Percentiles rank a stretch among this genome's conserved stretches.
Evolutionary conservation across 2,888 invertebrate species (phyloP).

Genomic region (Meandrusa payeni): DNA sequence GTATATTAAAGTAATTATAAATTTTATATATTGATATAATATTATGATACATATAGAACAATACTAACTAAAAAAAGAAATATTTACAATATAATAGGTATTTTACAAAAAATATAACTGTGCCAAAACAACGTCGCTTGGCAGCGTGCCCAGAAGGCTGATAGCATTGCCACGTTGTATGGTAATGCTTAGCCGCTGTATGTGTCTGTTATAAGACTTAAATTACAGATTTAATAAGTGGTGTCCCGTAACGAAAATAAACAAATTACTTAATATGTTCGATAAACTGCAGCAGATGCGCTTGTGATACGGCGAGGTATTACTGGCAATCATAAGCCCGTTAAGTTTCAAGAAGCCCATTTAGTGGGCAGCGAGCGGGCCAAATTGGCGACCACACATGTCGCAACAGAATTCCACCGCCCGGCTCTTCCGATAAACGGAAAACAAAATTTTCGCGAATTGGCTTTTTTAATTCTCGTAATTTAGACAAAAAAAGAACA

Average conservation of each 20-base stretch:
- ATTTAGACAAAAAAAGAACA: constrained; percentile 10
- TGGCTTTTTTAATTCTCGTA: background rate
- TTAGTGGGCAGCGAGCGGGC: background rate
- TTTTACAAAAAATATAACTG: too few species aligned
- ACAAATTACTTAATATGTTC: background rate
- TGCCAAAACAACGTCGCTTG: too few species aligned
- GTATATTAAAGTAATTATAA: too few species aligned
- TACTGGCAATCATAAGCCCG: constrained; percentile 2
- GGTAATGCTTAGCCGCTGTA: too few species aligned
- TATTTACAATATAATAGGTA: too few species aligned
- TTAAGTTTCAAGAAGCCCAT: constrained; percentile 8
- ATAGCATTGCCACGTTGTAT: too few species aligned
- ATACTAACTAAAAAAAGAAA: too few species aligned
- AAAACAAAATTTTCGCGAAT: background rate
- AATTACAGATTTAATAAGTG: too few species aligned
- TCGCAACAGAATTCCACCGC: constrained; percentile 1
- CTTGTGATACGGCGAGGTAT: background rate
- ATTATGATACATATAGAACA: too few species aligned
- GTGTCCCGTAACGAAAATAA: background rate
- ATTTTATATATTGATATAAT: too few species aligned
- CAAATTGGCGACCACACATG: constrained; percentile 21
- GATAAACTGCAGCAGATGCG: background rate
- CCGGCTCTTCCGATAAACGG: background rate
- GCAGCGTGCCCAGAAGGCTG: too few species aligned
- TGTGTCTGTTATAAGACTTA: too few species aligned